A percentile compares a stretch with the other conserved stretches of the same genome.
These are phyloP conservation scores for Eustalomyia histrio DNA, from an alignment of 2,888 invertebrate species.

Conservation along the genomic window DNA sequence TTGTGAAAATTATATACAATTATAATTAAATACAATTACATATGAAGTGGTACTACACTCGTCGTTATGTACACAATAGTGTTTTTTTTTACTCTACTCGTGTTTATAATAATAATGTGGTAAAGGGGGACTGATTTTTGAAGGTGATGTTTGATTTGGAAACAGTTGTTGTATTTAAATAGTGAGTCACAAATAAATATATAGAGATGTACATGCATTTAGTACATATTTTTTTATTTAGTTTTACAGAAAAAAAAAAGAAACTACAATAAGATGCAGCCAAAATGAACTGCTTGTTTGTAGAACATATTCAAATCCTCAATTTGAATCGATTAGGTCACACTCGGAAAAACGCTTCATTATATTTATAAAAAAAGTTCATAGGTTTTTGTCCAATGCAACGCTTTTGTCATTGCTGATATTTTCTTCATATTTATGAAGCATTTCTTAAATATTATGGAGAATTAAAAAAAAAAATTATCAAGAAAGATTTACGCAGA, in stretches of 20 bases:
- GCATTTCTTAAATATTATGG: too few relatives aligned
- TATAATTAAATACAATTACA: background rate
- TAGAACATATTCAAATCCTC: too few relatives aligned
- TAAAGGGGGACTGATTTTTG: constrained; percentile 23
- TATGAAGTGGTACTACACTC: background rate
- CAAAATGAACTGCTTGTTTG: background rate
- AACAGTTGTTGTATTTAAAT: constrained; percentile 32
- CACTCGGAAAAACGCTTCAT: too few relatives aligned
- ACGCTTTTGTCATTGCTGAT: too few relatives aligned
- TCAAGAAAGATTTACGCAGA: too few relatives aligned
- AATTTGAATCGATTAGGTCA: too few relatives aligned
- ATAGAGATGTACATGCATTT: constrained; percentile 4
- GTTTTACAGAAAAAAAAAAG: background rate
- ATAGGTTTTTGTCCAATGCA: too few relatives aligned
- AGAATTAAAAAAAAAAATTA: too few relatives aligned
- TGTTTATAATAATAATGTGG: constrained; percentile 5
- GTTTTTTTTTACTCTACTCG: constrained; percentile 13
- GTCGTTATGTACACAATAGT: background rate
- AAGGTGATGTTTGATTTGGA: constrained; percentile 54
- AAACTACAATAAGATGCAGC: background rate
- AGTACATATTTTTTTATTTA: background rate
- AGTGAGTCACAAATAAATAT: constrained; percentile 38
- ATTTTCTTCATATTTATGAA: too few relatives aligned
- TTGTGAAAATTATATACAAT: background rate
- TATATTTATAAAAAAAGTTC: too few relatives aligned